Evolutionary conservation across 2,888 invertebrate species (phyloP).

Genomic region (Ischnura elegans): DNA sequence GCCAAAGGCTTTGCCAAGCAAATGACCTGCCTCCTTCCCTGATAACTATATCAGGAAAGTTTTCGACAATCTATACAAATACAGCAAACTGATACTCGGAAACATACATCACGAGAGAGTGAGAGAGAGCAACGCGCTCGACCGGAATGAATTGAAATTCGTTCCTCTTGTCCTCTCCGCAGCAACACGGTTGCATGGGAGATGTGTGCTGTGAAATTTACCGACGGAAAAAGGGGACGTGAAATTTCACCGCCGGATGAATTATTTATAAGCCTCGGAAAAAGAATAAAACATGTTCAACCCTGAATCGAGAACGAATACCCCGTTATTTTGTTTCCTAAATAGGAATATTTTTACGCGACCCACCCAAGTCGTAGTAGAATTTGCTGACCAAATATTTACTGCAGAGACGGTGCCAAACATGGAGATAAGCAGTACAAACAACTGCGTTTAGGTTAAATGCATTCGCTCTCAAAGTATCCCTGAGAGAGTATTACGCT

Average conservation of each 20-base stretch:
- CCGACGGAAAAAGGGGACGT: background rate
- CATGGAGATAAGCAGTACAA: background rate
- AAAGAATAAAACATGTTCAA: background rate
- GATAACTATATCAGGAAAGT: no score
- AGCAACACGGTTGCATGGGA: background rate
- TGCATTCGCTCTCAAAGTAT: background rate
- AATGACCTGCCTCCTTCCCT: no score
- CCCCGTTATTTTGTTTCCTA: background rate
- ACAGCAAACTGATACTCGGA: no score
- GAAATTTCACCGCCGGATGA: slow-evolving; percentile 37
- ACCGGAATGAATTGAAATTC: slow-evolving; percentile 6
- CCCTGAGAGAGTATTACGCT: background rate
- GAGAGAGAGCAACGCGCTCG: background rate
- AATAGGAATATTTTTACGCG: slow-evolving; percentile 6
- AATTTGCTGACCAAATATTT: background rate
- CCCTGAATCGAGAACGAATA: background rate
- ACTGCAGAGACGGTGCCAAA: background rate
- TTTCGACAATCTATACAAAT: no score
- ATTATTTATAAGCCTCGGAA: slow-evolving; percentile 28
- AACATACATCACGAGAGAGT: no score
- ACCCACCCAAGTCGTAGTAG: background rate
- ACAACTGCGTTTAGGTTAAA: background rate
- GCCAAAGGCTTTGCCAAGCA: no score
- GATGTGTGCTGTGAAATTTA: slow-evolving; percentile 19
- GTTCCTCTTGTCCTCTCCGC: background rate